Evolutionary conservation across 2,888 invertebrate species (phyloP).

Genomic region (Acleris cristana): DNA sequence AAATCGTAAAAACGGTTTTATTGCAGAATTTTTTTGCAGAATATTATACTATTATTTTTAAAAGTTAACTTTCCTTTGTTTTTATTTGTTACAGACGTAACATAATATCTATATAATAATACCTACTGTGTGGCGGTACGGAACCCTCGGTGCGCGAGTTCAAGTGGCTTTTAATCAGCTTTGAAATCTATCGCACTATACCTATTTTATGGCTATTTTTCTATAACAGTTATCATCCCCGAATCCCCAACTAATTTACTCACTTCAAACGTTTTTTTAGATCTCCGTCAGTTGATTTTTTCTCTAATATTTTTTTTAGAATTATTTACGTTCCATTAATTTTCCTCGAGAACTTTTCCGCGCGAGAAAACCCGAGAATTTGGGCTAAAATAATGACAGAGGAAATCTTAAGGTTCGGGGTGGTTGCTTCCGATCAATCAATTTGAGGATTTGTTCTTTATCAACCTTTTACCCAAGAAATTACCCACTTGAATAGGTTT

Average conservation of each 20-base stretch:
- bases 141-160: no score
- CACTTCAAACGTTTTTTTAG: slow-evolving; percentile 26
- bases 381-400: slow-evolving; percentile 19
- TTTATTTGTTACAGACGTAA: no score
- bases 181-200: no score
- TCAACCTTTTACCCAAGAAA: slow-evolving; percentile 1
- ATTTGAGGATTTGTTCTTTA: slow-evolving; percentile 16
- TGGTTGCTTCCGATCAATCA: slow-evolving; percentile 23
- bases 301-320: slow-evolving; percentile 26
- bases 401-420: slow-evolving; percentile 18
- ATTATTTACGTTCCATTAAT: slow-evolving; percentile 36
- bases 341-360: slow-evolving; percentile 26
- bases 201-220: no score
- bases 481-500: not conserved
- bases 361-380: slow-evolving; percentile 16
- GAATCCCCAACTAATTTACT: slow-evolving; percentile 16
- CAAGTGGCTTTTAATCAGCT: no score
- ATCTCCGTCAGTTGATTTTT: slow-evolving; percentile 28
- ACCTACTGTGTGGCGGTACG: no score
- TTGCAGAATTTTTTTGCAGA: no score
- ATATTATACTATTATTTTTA: no score
- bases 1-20: no score
- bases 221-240: not conserved
- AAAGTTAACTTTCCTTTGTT: no score
- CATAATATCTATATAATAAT: no score